Conservation (phyloP, 2,797 vertebrate species). For the Semotilus atromaculatus region DNA sequence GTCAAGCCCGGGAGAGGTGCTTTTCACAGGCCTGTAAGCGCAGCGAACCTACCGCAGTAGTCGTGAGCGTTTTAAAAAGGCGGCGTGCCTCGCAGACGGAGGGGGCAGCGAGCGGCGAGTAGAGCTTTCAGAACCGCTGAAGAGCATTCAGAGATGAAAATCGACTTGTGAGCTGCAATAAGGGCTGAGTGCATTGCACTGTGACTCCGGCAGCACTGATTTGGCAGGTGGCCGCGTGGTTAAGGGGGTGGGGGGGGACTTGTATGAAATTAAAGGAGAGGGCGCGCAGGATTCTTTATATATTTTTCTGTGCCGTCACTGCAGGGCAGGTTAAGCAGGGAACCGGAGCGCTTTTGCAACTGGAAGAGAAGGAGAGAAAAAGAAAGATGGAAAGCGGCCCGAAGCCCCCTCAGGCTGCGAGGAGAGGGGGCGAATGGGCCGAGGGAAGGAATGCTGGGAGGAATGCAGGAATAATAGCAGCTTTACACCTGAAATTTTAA, state of each 20-base stretch:
- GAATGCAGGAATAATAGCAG: constrained; percentile 53
- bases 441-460: constrained; percentile 37
- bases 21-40: not conserved
- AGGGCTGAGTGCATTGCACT: constrained; percentile 47
- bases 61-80: constrained; percentile 39
- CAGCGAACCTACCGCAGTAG: not conserved
- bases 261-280: constrained; percentile 62
- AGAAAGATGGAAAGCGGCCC: constrained; percentile 3
- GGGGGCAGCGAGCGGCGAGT: constrained; percentile 19
- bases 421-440: constrained; percentile 19
- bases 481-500: constrained; percentile 69
- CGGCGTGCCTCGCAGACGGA: constrained; percentile 40
- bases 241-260: constrained; percentile 21
- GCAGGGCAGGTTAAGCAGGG: constrained; percentile 52
- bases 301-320: constrained; percentile 54
- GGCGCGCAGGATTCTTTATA: constrained; percentile 51
- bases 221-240: constrained; percentile 38
- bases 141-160: constrained; percentile 58
- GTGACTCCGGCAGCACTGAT: constrained; percentile 48
- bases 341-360: not conserved
- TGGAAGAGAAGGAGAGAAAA: constrained; percentile 37
- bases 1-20: not conserved
- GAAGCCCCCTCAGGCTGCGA: constrained; percentile 38
- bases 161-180: constrained; percentile 51
- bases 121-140: constrained; percentile 48